Conservation (phyloP, 2,888 invertebrate species). For the Drosophila vallismaia region DNA sequence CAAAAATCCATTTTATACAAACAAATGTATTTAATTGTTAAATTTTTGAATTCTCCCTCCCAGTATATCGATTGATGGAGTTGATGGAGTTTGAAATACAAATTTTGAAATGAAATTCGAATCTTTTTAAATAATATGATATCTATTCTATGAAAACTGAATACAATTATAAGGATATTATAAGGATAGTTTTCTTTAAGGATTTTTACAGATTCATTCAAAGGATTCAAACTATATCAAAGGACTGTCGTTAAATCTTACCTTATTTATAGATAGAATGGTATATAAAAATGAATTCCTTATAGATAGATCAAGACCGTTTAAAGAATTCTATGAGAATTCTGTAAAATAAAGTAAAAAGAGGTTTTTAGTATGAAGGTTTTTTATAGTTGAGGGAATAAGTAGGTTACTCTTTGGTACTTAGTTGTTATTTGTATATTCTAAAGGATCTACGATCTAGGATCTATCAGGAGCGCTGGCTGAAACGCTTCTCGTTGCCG, state of each 20-base stretch:
- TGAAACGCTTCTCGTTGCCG: slow-evolving; percentile 67
- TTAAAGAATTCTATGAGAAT: slow-evolving; percentile 60
- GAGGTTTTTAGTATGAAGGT: slow-evolving; percentile 8
- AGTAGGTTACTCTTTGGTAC: slow-evolving; percentile 37
- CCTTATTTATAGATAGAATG: too few species aligned
- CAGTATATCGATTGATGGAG: slow-evolving; percentile 1
- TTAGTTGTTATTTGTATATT: slow-evolving; percentile 1
- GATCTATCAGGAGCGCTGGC: slow-evolving; percentile 79
- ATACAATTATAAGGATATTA: too few species aligned
- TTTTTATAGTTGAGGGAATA: slow-evolving; percentile 20
- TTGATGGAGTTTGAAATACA: too few species aligned
- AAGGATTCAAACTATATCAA: too few species aligned
- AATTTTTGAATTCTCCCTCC: slow-evolving; percentile 28
- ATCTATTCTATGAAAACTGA: too few species aligned
- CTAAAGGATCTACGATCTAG: slow-evolving; percentile 70
- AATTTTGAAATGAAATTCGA: too few species aligned
- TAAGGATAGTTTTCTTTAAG: too few species aligned
- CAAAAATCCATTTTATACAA: neutral
- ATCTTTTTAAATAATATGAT: too few species aligned
- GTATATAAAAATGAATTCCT: neutral
- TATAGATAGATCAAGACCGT: slow-evolving; percentile 19
- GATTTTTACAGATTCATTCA: too few species aligned
- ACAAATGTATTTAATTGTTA: neutral
- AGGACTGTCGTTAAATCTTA: too few species aligned
- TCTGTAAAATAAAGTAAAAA: slow-evolving; percentile 39